Evolutionary conservation across 2,888 invertebrate species (phyloP), one percentile per base, ranked within the genome.

Genomic region (Nymphalis urticae): DNA sequence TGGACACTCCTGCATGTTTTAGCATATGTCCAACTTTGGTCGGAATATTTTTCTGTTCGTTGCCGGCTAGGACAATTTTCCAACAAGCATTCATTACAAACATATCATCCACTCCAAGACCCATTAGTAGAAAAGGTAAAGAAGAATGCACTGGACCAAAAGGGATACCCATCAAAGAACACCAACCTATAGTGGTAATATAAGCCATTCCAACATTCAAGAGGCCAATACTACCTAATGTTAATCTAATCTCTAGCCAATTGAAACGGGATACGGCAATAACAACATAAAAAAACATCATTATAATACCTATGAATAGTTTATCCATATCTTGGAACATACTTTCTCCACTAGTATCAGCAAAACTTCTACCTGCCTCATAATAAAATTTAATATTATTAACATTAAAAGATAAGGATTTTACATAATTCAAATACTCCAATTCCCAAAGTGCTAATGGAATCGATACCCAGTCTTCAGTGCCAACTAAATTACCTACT

Each of bases 101-200:
- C 94, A 97, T 96, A 80, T 97, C 97, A 78, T 97, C 97, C 32
- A 97, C 95, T 48, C 96, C 95, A 75, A 96, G 93, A 72, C 97
- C 97, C 94, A 97, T 95, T 19, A 97, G 83, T 69, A 97, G 92
- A 85, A 97, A 97, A 8, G 97, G 97, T 71, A 97, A 86, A 17
- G 97, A 96, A 13, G 96, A 95, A 83, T 97, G 97, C 0, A 97
- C 95, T 0, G 97, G 97, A 1, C 97, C 96, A 83, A 96, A 97
- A 47, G 95, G 94, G 48, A 97, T 91, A 9, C 95, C 95, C 68
- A 96, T 81, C 10, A 95, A 82, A 1, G 96, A 95, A 79, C 96
- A 96, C 80, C 96, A 83, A 63, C 96, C 95, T 66, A 95, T 94
- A 1, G 96, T 94, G 48, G 95, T 94, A 3, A 95, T 82, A 78